Evolutionary conservation across 2,113 vertebrate species (phyloP), one percentile per base, ranked within the genome.

Genomic region (Oxyruncus cristatus): DNA sequence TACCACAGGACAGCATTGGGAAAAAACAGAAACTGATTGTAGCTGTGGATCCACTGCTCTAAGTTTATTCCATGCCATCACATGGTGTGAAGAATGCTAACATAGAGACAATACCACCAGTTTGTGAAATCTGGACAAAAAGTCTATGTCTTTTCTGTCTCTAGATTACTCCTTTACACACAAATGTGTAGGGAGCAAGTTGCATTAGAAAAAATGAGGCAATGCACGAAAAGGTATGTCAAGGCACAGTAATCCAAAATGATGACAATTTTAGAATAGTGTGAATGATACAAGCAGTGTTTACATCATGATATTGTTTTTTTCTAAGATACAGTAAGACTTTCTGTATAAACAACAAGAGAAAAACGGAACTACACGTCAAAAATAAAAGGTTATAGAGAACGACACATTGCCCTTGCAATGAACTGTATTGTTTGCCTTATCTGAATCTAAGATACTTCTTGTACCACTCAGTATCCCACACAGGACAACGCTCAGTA

Each of bases 381-480:
- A 97, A 96, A 96, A 94, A 83, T 44, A 46, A 95, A 94, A 88
- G 47, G 8, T 27, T 62, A 44, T 21, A 8, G 35, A 89, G 32
- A 52, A 37, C 11, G 16, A 49, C 17, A n/a, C 5, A 30, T 5
- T 44, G 35, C 16, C 28, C 6, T 62, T n/a, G 28, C 0, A 2
- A 67, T 41, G 20, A 80, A 41, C 26, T 56, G 2, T 21, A 49
- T 58, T 44, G 35, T 16, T 67, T 26, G 9, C 7, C 42, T 76
- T 35, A 42, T 46, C 23, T 23, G 56, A 84, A 76, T 49, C 32
- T 20, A 72, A 58, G 58, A 62, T 58, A 37, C 30, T 63, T 52
- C 20, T n/a, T 35, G 41, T 55, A 50, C 9, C 12, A 46, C 6
- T 81, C 33, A 59, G 2, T n/a, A 82, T 3, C 32, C 39, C 35